Evolutionary conservation across 2,888 invertebrate species (phyloP).

Genomic region (Epicampocera succincta): DNA sequence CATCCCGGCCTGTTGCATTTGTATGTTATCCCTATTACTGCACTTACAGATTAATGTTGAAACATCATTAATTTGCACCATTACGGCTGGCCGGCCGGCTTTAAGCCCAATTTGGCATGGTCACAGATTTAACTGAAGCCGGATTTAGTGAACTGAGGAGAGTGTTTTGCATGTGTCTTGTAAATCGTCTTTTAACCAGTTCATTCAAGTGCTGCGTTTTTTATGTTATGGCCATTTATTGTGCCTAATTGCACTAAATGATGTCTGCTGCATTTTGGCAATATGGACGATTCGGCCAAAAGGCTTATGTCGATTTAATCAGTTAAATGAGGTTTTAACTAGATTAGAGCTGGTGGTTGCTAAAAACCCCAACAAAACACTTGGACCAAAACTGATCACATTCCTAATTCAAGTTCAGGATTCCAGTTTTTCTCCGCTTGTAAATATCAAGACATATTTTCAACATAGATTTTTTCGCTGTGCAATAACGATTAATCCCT

Average conservation of each 20-base stretch:
- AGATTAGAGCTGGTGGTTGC: not conserved
- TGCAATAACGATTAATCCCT: too few species aligned
- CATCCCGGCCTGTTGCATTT: not conserved
- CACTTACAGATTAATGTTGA: constrained; percentile 60
- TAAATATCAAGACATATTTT: too few species aligned
- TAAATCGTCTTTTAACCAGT: constrained; percentile 61
- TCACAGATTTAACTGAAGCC: not conserved
- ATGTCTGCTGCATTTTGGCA: constrained; percentile 51
- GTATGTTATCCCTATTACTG: constrained; percentile 31
- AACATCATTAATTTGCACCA: constrained; percentile 62
- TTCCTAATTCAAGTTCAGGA: too few species aligned
- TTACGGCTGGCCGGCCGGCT: constrained; percentile 33
- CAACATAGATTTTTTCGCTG: too few species aligned
- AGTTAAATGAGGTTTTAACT: constrained; percentile 3
- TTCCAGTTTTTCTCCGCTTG: too few species aligned
- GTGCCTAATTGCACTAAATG: constrained; percentile 82
- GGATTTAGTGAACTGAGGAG: constrained; percentile 7
- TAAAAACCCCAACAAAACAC: too few species aligned
- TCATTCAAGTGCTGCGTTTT: constrained; percentile 69
- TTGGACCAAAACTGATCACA: too few species aligned
- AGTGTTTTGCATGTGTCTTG: constrained; percentile 48
- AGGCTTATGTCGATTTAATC: constrained; percentile 35
- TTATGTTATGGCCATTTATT: constrained; percentile 81
- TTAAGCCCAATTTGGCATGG: constrained; percentile 7
- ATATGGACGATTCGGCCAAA: constrained; percentile 20